phyloP scores from a whole-genome alignment of 2,113 vertebrate species.

The Paradisaea rubra region DNA sequence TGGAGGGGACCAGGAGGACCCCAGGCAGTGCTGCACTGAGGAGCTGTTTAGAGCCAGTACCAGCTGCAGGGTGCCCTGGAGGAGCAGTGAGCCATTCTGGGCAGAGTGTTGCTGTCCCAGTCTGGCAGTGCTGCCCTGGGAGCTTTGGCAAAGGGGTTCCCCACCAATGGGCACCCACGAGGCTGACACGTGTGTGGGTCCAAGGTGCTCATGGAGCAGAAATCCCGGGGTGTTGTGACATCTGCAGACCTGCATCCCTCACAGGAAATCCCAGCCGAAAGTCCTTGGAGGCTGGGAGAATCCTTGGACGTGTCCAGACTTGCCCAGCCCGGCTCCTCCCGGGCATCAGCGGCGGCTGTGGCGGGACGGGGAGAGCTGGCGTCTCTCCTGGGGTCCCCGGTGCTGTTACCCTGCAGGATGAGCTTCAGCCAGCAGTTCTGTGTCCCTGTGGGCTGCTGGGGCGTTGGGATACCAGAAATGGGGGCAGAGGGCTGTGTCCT shows the following conservation, averaged over 20 bases:
- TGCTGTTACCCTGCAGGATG: not conserved
- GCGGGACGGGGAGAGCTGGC: not conserved
- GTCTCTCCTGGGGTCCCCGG: not conserved
- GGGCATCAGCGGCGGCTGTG: fast-evolving
- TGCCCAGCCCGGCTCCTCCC: not conserved
- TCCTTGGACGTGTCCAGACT: not conserved
- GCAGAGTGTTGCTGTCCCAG: not conserved
- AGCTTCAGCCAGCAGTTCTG: not conserved
- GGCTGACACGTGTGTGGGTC: fast-evolving
- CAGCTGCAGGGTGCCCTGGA: not conserved
- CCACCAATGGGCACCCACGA: fast-evolving
- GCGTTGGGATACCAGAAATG: not conserved
- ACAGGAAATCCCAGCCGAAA: not conserved
- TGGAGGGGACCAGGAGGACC: not conserved
- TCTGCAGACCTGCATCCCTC: not conserved
- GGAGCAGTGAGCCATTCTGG: not conserved
- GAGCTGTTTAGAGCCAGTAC: not conserved
- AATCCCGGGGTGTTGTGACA: not conserved
- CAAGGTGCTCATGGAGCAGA: not conserved
- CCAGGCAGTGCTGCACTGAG: not conserved
- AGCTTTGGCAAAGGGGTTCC: not conserved
- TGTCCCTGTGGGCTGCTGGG: not conserved
- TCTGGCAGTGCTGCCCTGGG: not conserved
- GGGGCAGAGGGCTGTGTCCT: not conserved
- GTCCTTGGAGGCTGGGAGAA: slow-evolving; percentile 15